Conservation (phyloP, 2,797 vertebrate genomes). For the Hyperoplus immaculatus region DNA sequence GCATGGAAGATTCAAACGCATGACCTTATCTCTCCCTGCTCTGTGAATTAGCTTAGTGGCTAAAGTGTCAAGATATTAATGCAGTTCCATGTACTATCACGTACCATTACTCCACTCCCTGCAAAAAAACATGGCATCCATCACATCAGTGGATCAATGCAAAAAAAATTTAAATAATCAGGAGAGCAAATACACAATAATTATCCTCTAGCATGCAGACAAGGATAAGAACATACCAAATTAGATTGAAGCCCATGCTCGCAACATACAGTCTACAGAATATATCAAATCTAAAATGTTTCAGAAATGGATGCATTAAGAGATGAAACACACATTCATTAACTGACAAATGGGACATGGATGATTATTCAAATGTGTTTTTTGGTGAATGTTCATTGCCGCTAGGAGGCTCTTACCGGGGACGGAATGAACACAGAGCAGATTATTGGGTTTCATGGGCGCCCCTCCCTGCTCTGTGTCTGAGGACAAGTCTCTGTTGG, state of each 20-base stretch:
- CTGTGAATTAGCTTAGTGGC: neutral
- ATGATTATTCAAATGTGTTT: neutral
- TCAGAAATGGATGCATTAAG: neutral
- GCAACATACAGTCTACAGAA: neutral
- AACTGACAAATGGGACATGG: neutral
- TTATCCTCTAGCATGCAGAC: neutral
- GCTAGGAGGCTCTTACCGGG: constrained; percentile 32
- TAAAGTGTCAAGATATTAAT: constrained; percentile 25
- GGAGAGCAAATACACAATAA: neutral
- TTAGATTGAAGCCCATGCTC: neutral
- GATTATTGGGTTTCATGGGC: constrained; percentile 49
- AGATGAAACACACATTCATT: neutral
- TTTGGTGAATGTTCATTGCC: neutral
- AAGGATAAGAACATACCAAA: neutral
- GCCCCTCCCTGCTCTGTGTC: constrained; percentile 56
- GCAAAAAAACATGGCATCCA: neutral
- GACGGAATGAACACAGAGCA: constrained; percentile 35
- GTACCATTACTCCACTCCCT: neutral
- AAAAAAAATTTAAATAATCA: neutral
- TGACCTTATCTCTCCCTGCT: constrained; percentile 23
- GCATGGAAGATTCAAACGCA: constrained; percentile 12
- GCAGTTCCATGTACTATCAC: neutral
- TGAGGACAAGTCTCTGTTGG: constrained; percentile 65
- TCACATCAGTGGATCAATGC: neutral
- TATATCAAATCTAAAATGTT: neutral